phyloP scores from a whole-genome alignment of 2,113 vertebrate genomes.

The Shinisaurus crocodilurus region DNA sequence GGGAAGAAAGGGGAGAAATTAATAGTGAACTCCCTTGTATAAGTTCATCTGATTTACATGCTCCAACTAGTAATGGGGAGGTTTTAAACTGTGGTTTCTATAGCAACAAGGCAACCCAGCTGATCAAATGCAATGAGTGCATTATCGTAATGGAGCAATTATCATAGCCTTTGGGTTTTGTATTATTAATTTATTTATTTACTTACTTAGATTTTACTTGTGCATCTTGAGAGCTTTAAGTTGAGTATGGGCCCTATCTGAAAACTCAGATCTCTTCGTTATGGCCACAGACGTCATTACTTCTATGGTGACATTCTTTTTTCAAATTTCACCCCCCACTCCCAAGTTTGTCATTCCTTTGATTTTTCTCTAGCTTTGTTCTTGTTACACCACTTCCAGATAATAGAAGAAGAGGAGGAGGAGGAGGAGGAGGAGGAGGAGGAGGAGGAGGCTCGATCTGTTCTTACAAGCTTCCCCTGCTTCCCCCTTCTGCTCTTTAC shows the following conservation, averaged over 20 bases:
- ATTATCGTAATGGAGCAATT: constrained; percentile 51
- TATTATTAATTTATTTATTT: constrained; percentile 10
- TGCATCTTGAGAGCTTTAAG: neutral
- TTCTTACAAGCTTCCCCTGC: neutral
- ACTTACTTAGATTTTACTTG: neutral
- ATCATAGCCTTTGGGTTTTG: constrained; percentile 53
- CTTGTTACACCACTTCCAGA: too few relatives aligned
- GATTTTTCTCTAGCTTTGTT: neutral
- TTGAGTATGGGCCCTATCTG: too few relatives aligned
- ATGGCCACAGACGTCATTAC: neutral
- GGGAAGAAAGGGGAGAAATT: constrained; percentile 49
- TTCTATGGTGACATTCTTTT: neutral
- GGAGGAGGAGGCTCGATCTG: neutral
- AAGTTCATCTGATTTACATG: constrained; percentile 40
- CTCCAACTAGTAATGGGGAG: constrained; percentile 48
- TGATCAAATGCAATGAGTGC: constrained; percentile 35
- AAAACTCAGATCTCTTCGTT: neutral
- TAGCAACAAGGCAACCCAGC: constrained; percentile 59
- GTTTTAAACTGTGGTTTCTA: constrained; percentile 65
- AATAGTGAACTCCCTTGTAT: constrained; percentile 37
- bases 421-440: too few relatives aligned
- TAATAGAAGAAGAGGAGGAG: neutral
- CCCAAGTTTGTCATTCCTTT: neutral
- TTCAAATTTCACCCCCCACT: neutral
- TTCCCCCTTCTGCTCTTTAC: neutral